These are phyloP conservation scores for Ceratitis capitata DNA, from an alignment of 1,140 invertebrate species.

Conservation along the genomic window DNA sequence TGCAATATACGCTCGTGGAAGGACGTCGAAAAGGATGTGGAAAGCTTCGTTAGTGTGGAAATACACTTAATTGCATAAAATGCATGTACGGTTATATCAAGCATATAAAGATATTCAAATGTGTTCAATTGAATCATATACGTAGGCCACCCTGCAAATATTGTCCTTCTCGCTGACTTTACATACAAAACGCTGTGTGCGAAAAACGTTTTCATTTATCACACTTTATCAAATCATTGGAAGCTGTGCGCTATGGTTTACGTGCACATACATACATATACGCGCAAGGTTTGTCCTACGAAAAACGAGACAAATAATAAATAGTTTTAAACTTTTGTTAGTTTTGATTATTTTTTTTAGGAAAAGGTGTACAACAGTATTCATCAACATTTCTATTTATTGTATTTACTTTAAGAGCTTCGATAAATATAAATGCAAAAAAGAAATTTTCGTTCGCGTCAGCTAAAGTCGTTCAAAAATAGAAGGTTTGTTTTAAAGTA, in stretches of 20 bases:
- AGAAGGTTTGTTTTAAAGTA: too few species aligned
- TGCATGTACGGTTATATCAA: background rate
- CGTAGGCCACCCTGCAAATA: background rate
- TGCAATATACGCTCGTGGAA: background rate
- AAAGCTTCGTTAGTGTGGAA: background rate
- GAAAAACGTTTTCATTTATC: conserved; percentile 6
- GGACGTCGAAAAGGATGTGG: background rate
- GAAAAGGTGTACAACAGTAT: too few species aligned
- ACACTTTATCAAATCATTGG: conserved; percentile 27
- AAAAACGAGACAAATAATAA: too few species aligned
- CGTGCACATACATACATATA: background rate
- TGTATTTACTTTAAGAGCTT: too few species aligned
- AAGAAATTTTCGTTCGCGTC: too few species aligned
- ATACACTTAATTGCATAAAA: conserved; percentile 1
- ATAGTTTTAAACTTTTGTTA: too few species aligned
- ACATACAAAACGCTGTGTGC: background rate
- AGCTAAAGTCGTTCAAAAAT: too few species aligned
- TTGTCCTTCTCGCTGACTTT: background rate
- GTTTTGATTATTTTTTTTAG: too few species aligned
- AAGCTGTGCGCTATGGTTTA: background rate
- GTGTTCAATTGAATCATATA: background rate
- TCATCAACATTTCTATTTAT: too few species aligned
- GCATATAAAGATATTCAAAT: background rate
- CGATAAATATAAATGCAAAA: too few species aligned
- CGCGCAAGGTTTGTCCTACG: background rate